Evolutionary conservation across 2,888 invertebrate species (phyloP), one percentile per base, ranked within the genome.

Genomic region (Rhorus exstirpatorius): DNA sequence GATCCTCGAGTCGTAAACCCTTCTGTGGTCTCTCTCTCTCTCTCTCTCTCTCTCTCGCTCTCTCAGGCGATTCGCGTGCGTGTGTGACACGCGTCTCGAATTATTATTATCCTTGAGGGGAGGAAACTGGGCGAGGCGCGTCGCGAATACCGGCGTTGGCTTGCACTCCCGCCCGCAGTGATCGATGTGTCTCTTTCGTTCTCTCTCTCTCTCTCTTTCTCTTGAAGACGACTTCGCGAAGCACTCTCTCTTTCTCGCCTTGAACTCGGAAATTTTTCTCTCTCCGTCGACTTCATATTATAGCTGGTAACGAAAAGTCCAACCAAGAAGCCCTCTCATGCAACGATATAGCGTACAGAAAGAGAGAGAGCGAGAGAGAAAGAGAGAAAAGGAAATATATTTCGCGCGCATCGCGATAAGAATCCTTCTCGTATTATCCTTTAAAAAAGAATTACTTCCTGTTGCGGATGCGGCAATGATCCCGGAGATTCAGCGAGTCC

Each of bases 41-140:
- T 31, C 26, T 38, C 35, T 46, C 6, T 49, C 60, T 78, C 70
- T 14, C 60, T 46, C 51, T 63, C 24, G 21, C 65, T 26, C 55
- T 72, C 44, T 55, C 51, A 63, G 46, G 41, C 49, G 55, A 10
- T 84, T n/a, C 70, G 67, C 70, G 51, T 74, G 68, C 53, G 79
- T 74, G 79, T 68, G 72, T 80, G 83, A 80, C 80, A 82, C 82
- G 74, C 84, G 82, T 75, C 77, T 82, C 76, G 82, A 84, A 74
- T 84, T 74, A 82, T 79, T 77, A 84, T 84, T 79, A 84, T 82
- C 77, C 71, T 68, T 72, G 31, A 53, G 68, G 79, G 68, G 74
- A 63, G 81, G 71, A 60, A 46, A 75, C 63, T 79, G 79, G 77
- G 83, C 77, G 77, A 77, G 79, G 77, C 83, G 51, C 63, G 65